Percentiles rank a stretch among this genome's conserved stretches.
These are phyloP conservation scores for Ectemnius continuus DNA, from an alignment of 2,888 invertebrate genomes.

Conservation along the genomic window DNA sequence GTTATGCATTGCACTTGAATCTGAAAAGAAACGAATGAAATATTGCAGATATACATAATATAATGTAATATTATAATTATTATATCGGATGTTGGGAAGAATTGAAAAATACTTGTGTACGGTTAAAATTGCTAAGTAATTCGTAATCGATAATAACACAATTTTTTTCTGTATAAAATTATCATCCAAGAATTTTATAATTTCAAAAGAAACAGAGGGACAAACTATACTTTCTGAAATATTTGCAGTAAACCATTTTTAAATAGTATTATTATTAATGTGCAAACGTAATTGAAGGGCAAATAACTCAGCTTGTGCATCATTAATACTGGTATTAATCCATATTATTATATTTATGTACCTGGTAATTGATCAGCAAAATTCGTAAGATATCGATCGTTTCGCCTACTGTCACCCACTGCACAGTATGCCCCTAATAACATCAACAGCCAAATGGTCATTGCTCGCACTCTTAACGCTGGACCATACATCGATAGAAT, in stretches of 20 bases:
- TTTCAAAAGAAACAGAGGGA: too few relatives aligned
- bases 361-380: conserved; percentile 55
- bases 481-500: background rate
- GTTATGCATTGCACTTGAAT: conserved; percentile 56
- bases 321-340: conserved; percentile 7
- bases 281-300: background rate
- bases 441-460: conserved; percentile 37
- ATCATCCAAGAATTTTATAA: too few relatives aligned
- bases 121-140: too few relatives aligned
- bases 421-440: conserved; percentile 28
- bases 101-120: too few relatives aligned
- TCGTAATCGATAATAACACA: too few relatives aligned
- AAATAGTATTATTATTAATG: background rate
- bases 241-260: too few relatives aligned
- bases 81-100: too few relatives aligned
- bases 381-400: conserved; percentile 66
- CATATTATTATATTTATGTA: background rate
- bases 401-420: conserved; percentile 53
- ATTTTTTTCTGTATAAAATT: background rate
- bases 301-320: background rate
- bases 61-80: too few relatives aligned
- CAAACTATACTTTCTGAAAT: too few relatives aligned
- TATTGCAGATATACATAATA: background rate
- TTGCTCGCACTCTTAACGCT: conserved; percentile 43
- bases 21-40: conserved; percentile 13